These are phyloP conservation scores for Callorhinus ursinus DNA, from an alignment of 2,113 vertebrate genomes.

Conservation along the genomic window DNA sequence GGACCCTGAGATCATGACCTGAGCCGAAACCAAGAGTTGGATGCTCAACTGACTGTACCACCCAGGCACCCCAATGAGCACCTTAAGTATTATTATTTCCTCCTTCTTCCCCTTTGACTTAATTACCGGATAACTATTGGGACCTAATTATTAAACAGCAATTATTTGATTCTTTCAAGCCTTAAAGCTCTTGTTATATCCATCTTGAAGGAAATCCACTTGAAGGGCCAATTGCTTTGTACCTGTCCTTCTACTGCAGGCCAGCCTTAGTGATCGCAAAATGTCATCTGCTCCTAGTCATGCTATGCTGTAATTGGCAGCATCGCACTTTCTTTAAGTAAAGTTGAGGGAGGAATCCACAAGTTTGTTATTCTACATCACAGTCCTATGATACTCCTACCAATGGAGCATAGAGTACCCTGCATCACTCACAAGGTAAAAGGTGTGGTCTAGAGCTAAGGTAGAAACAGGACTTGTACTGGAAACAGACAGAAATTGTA, in stretches of 20 bases:
- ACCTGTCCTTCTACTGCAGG: neutral
- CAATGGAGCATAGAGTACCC: accelerated
- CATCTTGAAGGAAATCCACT: neutral
- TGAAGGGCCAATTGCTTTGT: neutral
- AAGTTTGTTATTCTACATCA: neutral
- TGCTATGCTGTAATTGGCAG: neutral
- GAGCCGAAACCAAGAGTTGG: neutral
- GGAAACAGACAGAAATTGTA: neutral
- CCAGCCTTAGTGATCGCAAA: neutral
- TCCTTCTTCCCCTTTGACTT: neutral
- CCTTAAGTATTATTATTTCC: neutral
- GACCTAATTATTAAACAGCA: neutral
- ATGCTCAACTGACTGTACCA: neutral
- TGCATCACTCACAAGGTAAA: neutral
- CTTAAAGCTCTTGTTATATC: neutral
- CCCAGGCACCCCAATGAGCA: neutral
- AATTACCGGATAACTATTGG: neutral
- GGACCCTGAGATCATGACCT: neutral
- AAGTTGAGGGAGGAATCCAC: neutral
- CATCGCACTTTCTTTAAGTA: neutral
- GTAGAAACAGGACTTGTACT: neutral
- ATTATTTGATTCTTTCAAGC: neutral
- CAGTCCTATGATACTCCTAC: neutral
- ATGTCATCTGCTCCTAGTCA: neutral
- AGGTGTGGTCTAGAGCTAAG: neutral